Percentiles rank a stretch among this genome's conserved stretches.
Evolutionary conservation across 2,113 vertebrate species (phyloP).

Genomic region (Fregetta grallaria): DNA sequence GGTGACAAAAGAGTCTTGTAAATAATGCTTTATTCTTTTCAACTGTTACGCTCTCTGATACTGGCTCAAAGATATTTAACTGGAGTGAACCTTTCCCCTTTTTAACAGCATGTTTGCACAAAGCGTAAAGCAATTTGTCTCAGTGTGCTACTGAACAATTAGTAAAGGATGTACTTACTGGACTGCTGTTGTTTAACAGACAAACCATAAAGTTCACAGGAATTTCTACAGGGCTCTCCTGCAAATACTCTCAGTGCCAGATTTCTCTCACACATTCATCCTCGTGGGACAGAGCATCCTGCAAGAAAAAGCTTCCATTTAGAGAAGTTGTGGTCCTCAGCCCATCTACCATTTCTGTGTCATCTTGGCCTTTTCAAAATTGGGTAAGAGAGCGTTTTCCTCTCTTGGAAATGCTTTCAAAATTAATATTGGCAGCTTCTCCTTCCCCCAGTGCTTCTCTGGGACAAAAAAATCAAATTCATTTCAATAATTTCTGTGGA

Average conservation of each 20-base stretch:
- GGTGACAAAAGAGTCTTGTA: constrained; percentile 26
- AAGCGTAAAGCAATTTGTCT: background rate
- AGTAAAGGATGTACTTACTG: background rate
- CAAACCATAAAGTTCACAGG: background rate
- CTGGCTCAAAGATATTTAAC: background rate
- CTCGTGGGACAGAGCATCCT: background rate
- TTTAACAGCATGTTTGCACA: background rate
- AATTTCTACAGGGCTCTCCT: background rate
- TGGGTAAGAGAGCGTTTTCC: background rate
- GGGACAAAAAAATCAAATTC: background rate
- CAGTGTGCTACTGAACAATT: background rate
- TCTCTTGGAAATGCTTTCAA: background rate
- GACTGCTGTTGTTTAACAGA: background rate
- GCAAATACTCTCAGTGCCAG: background rate
- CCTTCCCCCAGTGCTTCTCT: background rate
- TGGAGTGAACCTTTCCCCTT: background rate
- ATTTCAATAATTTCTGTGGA: background rate
- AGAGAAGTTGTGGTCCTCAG: background rate
- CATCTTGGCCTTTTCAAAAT: background rate
- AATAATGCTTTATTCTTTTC: constrained; percentile 28
- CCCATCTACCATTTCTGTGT: background rate
- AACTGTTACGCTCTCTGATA: background rate
- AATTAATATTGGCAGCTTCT: background rate
- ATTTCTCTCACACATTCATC: background rate
- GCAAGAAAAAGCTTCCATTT: background rate